phyloP scores from a whole-genome alignment of 2,888 invertebrate species.

The Cyaniris semiargus region DNA sequence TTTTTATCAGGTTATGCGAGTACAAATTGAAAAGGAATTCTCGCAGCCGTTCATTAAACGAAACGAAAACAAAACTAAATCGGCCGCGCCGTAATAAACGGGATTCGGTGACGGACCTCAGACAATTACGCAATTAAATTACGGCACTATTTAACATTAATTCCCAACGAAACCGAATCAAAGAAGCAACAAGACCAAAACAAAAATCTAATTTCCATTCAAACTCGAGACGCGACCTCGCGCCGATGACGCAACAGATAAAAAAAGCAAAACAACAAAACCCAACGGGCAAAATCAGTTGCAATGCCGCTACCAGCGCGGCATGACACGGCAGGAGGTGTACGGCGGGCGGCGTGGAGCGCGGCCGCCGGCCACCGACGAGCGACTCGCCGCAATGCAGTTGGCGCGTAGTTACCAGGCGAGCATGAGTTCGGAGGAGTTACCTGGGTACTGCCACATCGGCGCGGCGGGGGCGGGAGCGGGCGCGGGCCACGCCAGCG shows the following conservation, averaged over 20 bases:
- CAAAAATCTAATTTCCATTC: conserved; percentile 9
- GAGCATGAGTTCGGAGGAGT: conserved; percentile 74
- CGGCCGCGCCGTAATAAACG: conserved; percentile 51
- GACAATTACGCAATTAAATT: conserved; percentile 24
- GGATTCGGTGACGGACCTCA: conserved; percentile 48
- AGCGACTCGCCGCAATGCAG: conserved; percentile 73
- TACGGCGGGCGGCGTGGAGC: conserved; percentile 48
- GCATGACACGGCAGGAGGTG: conserved; percentile 62
- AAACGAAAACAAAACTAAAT: conserved; percentile 44
- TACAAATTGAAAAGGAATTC: conserved; percentile 38
- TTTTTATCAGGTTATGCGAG: not conserved
- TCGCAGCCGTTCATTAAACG: conserved; percentile 41
- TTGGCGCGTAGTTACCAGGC: conserved; percentile 80
- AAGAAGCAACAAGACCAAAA: conserved; percentile 22
- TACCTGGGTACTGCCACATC: conserved; percentile 90
- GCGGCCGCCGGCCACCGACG: conserved; percentile 51
- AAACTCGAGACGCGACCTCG: conserved; percentile 20
- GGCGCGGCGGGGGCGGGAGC: conserved; percentile 83
- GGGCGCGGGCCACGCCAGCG: conserved; percentile 79
- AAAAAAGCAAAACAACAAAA: conserved; percentile 35
- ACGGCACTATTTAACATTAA: conserved; percentile 8
- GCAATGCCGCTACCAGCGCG: conserved; percentile 74
- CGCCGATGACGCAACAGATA: conserved; percentile 27
- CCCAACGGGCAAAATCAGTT: conserved; percentile 50
- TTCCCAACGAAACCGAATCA: not conserved